Conservation (phyloP, 2,888 invertebrate species). For the Acleris sparsana region DNA sequence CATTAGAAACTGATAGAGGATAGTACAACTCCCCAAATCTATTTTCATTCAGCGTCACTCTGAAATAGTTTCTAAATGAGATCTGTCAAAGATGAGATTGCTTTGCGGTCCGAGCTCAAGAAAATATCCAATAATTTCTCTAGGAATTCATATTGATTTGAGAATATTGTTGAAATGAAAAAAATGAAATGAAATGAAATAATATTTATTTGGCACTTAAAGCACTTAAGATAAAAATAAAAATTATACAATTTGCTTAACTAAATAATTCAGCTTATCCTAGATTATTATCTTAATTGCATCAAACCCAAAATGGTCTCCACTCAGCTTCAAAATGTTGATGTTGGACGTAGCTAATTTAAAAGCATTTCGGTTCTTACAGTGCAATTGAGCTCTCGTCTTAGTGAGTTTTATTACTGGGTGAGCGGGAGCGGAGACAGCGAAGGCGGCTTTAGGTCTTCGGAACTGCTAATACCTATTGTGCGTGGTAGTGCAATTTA, state of each 20-base stretch:
- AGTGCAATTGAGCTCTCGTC: constrained; percentile 1
- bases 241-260: too few species aligned
- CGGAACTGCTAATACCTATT: neutral
- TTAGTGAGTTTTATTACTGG: neutral
- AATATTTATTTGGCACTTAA: too few species aligned
- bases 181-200: too few species aligned
- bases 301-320: too few species aligned
- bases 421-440: neutral
- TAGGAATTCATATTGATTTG: neutral
- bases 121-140: constrained; percentile 1
- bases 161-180: constrained; percentile 6
- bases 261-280: too few species aligned
- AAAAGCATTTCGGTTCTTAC: constrained; percentile 6
- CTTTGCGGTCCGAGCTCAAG: neutral
- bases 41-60: neutral
- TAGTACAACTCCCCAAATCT: neutral
- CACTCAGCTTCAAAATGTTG: too few species aligned
- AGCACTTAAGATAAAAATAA: too few species aligned
- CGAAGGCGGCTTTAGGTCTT: too few species aligned
- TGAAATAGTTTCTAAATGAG: neutral
- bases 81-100: neutral
- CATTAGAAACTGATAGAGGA: constrained; percentile 17
- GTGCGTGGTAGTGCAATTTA: too few species aligned
- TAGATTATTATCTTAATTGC: too few species aligned
- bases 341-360: constrained; percentile 10